Conservation (phyloP, 1,140 invertebrate genomes). For the Bombus affinis region DNA sequence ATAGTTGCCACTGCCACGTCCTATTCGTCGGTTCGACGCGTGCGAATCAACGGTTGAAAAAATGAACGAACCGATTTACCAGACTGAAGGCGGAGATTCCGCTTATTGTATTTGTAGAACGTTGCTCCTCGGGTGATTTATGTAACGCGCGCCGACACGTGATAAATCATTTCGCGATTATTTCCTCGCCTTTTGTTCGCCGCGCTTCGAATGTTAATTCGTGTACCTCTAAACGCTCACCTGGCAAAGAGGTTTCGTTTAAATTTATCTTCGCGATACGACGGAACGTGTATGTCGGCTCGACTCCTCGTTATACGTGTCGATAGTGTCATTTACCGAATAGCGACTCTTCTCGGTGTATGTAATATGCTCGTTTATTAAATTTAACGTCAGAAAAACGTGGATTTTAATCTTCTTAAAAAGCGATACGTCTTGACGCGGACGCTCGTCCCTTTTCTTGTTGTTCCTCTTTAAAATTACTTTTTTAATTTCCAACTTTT, state of each 20-base stretch:
- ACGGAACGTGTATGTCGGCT: not conserved
- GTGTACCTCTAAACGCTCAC: not conserved
- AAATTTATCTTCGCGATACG: not conserved
- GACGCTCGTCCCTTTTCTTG: too few species aligned
- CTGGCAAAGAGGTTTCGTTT: not conserved
- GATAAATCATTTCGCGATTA: conserved; percentile 30
- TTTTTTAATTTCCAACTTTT: too few species aligned
- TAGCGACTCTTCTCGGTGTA: not conserved
- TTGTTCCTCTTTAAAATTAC: too few species aligned
- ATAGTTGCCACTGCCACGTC: not conserved
- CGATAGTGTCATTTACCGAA: not conserved
- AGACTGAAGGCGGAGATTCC: not conserved
- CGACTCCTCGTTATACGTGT: not conserved
- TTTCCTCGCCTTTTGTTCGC: not conserved
- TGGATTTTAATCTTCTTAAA: too few species aligned
- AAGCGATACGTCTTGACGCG: too few species aligned
- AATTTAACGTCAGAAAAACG: too few species aligned
- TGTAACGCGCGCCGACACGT: not conserved
- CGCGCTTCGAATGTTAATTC: conserved; percentile 15
- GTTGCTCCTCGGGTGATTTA: conserved; percentile 12
- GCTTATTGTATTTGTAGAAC: conserved; percentile 20
- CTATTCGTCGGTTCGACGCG: not conserved
- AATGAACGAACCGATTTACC: conserved; percentile 8
- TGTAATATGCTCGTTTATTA: not conserved
- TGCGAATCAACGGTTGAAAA: conserved; percentile 4